A percentile compares a stretch with the other conserved stretches of the same genome.
These are phyloP conservation scores for Caenorhabditis sp. DNA, from an alignment of 2,888 invertebrate species.

Conservation along the genomic window DNA sequence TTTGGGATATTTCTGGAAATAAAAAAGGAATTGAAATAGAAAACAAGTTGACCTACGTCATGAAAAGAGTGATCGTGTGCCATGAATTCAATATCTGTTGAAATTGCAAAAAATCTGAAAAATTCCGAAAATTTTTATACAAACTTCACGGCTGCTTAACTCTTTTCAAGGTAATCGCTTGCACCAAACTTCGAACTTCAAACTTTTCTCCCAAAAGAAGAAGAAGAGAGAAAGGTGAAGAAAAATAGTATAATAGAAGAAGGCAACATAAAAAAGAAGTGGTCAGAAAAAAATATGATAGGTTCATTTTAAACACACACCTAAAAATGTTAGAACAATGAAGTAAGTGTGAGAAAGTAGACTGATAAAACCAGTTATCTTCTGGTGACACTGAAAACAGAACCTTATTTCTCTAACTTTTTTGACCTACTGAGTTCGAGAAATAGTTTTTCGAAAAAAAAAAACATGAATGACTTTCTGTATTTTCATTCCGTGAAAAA, in stretches of 20 bases:
- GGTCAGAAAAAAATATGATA: not conserved
- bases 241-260: too few relatives aligned
- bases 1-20: not conserved
- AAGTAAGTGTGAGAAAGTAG: not conserved
- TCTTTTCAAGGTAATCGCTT: not conserved
- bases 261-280: not conserved
- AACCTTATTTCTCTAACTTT: not conserved
- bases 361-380: not conserved
- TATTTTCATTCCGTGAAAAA: too few relatives aligned
- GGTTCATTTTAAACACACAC: too few relatives aligned
- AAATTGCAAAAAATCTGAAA: not conserved
- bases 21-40: not conserved
- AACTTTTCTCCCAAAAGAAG: not conserved
- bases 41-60: not conserved
- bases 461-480: too few relatives aligned
- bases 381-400: not conserved
- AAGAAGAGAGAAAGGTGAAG: too few relatives aligned
- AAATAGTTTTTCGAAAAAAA: not conserved
- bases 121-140: not conserved
- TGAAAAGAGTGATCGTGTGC: not conserved
- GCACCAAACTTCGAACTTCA: not conserved
- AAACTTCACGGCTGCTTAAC: not conserved
- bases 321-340: too few relatives aligned
- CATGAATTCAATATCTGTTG: not conserved
- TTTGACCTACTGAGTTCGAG: not conserved